These are phyloP conservation scores for Deilephila porcellus DNA, from an alignment of 2,888 invertebrate species.

Conservation along the genomic window DNA sequence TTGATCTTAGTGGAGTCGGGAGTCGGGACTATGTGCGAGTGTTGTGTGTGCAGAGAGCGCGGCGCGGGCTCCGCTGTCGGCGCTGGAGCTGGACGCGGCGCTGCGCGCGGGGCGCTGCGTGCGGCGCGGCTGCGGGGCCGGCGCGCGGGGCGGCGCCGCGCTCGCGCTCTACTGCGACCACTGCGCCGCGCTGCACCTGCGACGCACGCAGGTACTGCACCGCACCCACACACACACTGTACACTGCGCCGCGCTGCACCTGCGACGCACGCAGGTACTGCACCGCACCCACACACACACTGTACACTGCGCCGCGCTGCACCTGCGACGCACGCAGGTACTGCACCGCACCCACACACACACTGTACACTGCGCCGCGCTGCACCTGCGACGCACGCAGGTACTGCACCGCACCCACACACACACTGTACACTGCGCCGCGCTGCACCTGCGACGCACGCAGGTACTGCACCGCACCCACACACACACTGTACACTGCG, in stretches of 20 bases:
- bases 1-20: no score
- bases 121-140: conserved; percentile 74
- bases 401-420: no score
- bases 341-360: no score
- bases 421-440: no score
- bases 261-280: conserved; percentile 34
- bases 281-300: conserved; percentile 33
- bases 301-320: no score
- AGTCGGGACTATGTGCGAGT: neutral
- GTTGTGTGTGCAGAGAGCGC: neutral
- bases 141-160: conserved; percentile 76
- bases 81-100: conserved; percentile 30
- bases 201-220: conserved; percentile 47
- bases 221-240: neutral
- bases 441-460: no score
- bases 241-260: no score
- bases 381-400: no score
- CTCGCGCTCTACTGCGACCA: conserved; percentile 45
- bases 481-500: no score
- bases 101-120: conserved; percentile 68
- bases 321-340: no score
- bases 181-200: conserved; percentile 47
- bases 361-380: no score
- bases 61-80: neutral
- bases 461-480: no score